Percentiles rank a stretch among this genome's conserved stretches.
Evolutionary conservation across 2,797 vertebrate species (phyloP).

Genomic region (Manis pentadactyla): DNA sequence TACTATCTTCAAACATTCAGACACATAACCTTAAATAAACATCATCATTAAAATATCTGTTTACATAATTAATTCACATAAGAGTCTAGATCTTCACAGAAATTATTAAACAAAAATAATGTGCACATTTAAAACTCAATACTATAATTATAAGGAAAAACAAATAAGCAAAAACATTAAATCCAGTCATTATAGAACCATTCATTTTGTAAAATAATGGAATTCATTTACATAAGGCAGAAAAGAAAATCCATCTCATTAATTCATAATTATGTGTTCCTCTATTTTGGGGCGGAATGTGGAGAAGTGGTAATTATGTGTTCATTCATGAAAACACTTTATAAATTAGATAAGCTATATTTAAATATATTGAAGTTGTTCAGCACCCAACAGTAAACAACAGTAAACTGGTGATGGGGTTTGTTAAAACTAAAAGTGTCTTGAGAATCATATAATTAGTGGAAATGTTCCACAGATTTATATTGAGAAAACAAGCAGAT

Average conservation of each 20-base stretch:
- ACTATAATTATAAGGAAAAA: constrained; percentile 23
- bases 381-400: background rate
- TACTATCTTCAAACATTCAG: background rate
- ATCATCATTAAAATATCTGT: background rate
- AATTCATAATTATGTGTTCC: constrained; percentile 13
- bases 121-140: background rate
- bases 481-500: background rate
- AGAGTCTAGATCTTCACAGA: background rate
- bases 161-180: constrained; percentile 31
- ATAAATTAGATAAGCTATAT: background rate
- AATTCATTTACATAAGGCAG: constrained; percentile 11
- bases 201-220: constrained; percentile 19
- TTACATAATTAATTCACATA: constrained; percentile 43
- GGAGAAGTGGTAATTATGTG: background rate
- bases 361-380: constrained; percentile 4
- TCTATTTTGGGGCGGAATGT: background rate
- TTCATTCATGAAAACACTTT: constrained; percentile 47
- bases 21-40: background rate
- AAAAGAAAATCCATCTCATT: constrained; percentile 55
- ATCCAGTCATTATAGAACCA: constrained; percentile 33
- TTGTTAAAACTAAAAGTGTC: constrained; percentile 39
- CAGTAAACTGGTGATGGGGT: background rate
- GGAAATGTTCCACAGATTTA: constrained; percentile 31
- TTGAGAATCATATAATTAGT: constrained; percentile 9
- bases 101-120: constrained; percentile 1